Percentiles rank a stretch among this genome's conserved stretches.
These are phyloP conservation scores for Sicus ferrugineus DNA, from an alignment of 2,888 invertebrate species.

Conservation along the genomic window DNA sequence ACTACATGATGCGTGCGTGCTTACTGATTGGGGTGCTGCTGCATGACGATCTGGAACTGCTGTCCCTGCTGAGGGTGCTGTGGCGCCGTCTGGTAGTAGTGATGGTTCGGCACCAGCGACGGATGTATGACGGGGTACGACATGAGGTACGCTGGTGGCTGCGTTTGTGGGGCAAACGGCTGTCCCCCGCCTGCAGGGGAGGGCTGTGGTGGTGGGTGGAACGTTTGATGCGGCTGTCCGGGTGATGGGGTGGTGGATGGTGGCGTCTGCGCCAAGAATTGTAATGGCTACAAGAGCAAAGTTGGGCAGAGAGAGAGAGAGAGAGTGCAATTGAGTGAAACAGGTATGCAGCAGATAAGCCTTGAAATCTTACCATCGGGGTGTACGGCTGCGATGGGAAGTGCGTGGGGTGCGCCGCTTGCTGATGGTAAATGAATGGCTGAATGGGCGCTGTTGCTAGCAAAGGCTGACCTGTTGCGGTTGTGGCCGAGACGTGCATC, in stretches of 20 bases:
- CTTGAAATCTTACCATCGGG: conserved; percentile 65
- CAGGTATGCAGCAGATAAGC: neutral
- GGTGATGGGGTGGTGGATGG: conserved; percentile 69
- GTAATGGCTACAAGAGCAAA: conserved; percentile 62
- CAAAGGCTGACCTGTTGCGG: conserved; percentile 81
- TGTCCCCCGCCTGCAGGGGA: conserved; percentile 69
- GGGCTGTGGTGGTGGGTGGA: conserved; percentile 69
- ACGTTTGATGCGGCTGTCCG: conserved; percentile 69
- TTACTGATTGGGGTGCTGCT: conserved; percentile 62
- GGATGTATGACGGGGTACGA: conserved; percentile 68
- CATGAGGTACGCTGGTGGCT: conserved; percentile 69
- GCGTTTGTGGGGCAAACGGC: conserved; percentile 61
- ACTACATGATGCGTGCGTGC: conserved; percentile 25
- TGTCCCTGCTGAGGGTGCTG: conserved; percentile 61
- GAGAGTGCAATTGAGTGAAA: neutral
- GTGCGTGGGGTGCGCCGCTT: conserved; percentile 67
- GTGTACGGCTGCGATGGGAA: conserved; percentile 63
- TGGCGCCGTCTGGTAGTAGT: conserved; percentile 57
- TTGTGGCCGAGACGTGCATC: conserved; percentile 78
- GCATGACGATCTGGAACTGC: conserved; percentile 63
- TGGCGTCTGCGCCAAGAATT: conserved; percentile 68
- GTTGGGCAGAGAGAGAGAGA: conserved; percentile 2
- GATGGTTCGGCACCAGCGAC: conserved; percentile 57
- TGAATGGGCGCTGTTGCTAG: conserved; percentile 82
- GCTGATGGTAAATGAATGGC: conserved; percentile 73